phyloP scores from a whole-genome alignment of 2,113 vertebrate species.

The Oxygymnocypris stewartii region DNA sequence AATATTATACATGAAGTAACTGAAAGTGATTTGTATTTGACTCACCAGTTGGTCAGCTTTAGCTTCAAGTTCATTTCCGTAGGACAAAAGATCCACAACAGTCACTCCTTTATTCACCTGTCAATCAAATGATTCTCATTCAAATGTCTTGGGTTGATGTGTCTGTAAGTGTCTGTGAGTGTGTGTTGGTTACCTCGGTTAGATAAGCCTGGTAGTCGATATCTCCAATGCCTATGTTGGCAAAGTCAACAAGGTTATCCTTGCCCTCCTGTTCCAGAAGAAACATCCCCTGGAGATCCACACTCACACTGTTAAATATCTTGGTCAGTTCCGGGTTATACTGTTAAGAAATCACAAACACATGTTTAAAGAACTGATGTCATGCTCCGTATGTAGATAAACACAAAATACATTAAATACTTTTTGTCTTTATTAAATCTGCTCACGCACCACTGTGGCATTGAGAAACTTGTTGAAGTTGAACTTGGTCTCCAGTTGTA shows the following conservation, averaged over 20 bases:
- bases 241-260: conserved; percentile 84
- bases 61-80: conserved; percentile 80
- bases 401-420: background rate
- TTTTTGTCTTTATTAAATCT: background rate
- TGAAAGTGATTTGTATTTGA: conserved; percentile 28
- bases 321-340: conserved; percentile 78
- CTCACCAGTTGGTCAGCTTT: conserved; percentile 85
- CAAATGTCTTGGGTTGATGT: background rate
- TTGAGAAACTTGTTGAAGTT: conserved; percentile 84
- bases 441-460: conserved; percentile 79
- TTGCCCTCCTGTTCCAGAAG: conserved; percentile 83
- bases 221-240: conserved; percentile 78
- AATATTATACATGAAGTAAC: background rate
- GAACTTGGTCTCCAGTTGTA: conserved; percentile 86
- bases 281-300: conserved; percentile 79
- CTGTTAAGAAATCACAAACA: conserved; percentile 66
- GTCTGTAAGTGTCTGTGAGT: background rate
- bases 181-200: conserved; percentile 77
- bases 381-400: background rate
- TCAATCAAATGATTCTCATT: conserved; percentile 55
- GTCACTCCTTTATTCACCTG: conserved; percentile 85
- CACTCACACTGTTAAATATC: conserved; percentile 77
- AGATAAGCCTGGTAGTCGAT: conserved; percentile 81
- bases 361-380: background rate
- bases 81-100: conserved; percentile 82